These are phyloP conservation scores for Mus minutoides DNA, from an alignment of 2,797 vertebrate species.

Conservation along the genomic window DNA sequence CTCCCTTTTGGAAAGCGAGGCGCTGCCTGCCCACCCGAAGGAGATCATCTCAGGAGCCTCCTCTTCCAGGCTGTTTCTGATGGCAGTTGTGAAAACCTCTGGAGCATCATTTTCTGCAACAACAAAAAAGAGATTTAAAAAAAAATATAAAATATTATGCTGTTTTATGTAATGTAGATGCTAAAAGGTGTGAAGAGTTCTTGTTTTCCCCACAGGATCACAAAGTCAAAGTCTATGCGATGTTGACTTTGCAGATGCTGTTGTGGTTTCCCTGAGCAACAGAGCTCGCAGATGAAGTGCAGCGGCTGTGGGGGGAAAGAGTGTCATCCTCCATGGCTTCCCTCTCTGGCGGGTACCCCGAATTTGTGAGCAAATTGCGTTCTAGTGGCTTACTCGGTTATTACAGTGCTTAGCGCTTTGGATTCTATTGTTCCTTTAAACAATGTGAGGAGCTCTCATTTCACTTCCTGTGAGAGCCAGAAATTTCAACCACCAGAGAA, in stretches of 20 bases:
- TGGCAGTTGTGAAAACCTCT: constrained; percentile 14
- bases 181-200: constrained; percentile 69
- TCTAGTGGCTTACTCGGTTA: constrained; percentile 23
- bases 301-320: neutral
- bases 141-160: constrained; percentile 18
- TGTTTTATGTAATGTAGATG: constrained; percentile 47
- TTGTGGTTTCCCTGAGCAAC: constrained; percentile 69
- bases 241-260: constrained; percentile 48
- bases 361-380: neutral
- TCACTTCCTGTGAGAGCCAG: neutral
- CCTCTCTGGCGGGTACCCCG: neutral
- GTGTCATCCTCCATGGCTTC: neutral
- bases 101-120: constrained; percentile 11
- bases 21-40: neutral
- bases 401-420: neutral
- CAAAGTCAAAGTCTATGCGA: constrained; percentile 56
- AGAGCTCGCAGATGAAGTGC: constrained; percentile 35
- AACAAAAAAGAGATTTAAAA: neutral
- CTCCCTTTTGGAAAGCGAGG: neutral
- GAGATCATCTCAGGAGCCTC: neutral
- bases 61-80: constrained; percentile 19
- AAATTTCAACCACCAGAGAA: neutral
- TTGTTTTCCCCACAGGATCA: constrained; percentile 67
- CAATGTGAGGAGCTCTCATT: neutral
- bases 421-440: constrained; percentile 44